These are phyloP conservation scores for Phasianus colchicus DNA, from an alignment of 2,113 vertebrate genomes.

Conservation along the genomic window DNA sequence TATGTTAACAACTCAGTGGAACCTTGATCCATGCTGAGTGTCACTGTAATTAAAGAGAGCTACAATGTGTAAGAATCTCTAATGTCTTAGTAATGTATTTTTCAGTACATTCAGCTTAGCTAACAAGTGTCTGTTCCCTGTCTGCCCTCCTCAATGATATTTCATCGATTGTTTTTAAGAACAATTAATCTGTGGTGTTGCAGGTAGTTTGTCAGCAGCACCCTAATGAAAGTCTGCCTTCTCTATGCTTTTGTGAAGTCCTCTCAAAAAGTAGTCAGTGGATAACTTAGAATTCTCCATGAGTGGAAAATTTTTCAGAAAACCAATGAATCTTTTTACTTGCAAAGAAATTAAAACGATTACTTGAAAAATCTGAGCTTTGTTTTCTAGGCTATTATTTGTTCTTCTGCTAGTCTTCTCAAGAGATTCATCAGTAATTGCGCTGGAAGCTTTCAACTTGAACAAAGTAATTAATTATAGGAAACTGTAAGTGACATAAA, in stretches of 20 bases:
- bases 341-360: neutral
- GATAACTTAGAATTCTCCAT: neutral
- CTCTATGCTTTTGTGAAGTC: neutral
- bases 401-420: neutral
- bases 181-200: neutral
- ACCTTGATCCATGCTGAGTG: neutral
- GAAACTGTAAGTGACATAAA: neutral
- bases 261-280: neutral
- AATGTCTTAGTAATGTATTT: neutral
- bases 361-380: neutral
- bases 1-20: neutral
- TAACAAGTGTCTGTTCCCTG: neutral
- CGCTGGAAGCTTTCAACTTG: neutral
- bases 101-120: neutral
- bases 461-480: neutral
- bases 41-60: neutral
- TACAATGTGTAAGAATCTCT: neutral
- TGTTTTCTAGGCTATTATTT: neutral
- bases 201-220: neutral
- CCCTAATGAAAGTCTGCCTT: neutral
- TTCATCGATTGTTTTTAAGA: neutral
- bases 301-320: neutral
- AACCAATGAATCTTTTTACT: neutral
- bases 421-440: neutral
- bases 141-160: neutral